These are phyloP conservation scores for Drosophila koepferae DNA, from an alignment of 2,888 invertebrate species.

Conservation along the genomic window DNA sequence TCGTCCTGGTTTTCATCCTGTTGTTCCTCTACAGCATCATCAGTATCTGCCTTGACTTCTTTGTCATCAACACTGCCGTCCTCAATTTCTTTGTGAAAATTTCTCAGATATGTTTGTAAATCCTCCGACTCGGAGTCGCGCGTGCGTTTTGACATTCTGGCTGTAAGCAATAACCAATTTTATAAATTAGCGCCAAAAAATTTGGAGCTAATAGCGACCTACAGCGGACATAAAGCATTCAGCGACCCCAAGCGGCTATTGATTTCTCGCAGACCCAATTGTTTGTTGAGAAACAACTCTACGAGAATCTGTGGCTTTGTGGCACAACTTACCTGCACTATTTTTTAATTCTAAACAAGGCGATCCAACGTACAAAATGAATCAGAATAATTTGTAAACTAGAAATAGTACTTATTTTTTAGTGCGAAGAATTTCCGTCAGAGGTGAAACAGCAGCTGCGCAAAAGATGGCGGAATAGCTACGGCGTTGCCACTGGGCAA, in stretches of 20 bases:
- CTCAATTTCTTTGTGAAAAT: constrained; percentile 93
- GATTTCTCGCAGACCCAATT: constrained; percentile 55
- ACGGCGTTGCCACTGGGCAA: constrained; percentile 38
- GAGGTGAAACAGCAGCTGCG: constrained; percentile 63
- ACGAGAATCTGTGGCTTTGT: not conserved
- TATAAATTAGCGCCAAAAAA: constrained; percentile 46
- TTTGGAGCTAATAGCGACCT: constrained; percentile 59
- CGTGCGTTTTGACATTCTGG: constrained; percentile 52
- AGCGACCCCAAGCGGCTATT: constrained; percentile 57
- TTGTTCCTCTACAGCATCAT: constrained; percentile 51
- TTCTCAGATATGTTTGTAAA: constrained; percentile 92
- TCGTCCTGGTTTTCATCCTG: constrained; percentile 71
- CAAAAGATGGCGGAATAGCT: constrained; percentile 79
- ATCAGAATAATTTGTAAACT: constrained; percentile 1
- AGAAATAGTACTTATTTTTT: constrained; percentile 37
- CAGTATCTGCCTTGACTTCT: constrained; percentile 34
- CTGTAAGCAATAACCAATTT: constrained; percentile 18
- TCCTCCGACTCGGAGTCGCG: constrained; percentile 77
- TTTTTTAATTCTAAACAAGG: not conserved
- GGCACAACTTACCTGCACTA: constrained; percentile 20
- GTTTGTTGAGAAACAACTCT: not conserved
- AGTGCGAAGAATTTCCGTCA: constrained; percentile 76
- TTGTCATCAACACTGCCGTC: constrained; percentile 81
- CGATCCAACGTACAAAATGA: not conserved
- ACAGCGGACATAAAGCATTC: constrained; percentile 61